A percentile compares a stretch with the other conserved stretches of the same genome.
These are phyloP conservation scores for Meloidogyne floridensis DNA, from an alignment of 1,140 invertebrate species.

Conservation along the genomic window DNA sequence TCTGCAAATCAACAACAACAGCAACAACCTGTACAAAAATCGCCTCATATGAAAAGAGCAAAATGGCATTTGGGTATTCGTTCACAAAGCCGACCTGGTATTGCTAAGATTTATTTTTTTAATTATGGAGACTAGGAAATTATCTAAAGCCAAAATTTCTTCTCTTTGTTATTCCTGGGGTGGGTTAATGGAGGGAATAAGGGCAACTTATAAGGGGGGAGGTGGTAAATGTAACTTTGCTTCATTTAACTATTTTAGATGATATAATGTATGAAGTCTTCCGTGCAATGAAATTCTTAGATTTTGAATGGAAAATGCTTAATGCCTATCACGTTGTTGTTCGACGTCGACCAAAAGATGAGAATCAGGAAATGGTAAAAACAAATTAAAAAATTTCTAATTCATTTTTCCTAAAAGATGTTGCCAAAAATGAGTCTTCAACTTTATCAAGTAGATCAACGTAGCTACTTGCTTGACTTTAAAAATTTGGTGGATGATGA, in stretches of 20 bases:
- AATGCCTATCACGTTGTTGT: conserved; percentile 91
- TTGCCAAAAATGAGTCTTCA: conserved; percentile 92
- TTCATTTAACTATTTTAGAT: conserved; percentile 72
- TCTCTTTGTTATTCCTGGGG: too few species aligned
- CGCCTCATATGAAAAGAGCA: conserved; percentile 82
- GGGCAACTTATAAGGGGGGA: too few species aligned
- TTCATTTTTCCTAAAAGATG: conserved; percentile 31
- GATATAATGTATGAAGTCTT: conserved; percentile 99
- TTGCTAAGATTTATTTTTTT: neutral
- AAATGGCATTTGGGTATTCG: conserved; percentile 98
- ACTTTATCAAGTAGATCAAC: conserved; percentile 96
- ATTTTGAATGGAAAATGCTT: conserved; percentile 90
- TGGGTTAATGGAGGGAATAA: too few species aligned
- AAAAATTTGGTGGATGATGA: conserved; percentile 75
- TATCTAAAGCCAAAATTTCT: too few species aligned
- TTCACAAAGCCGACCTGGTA: conserved; percentile 83
- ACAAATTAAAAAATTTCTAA: neutral
- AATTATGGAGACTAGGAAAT: too few species aligned
- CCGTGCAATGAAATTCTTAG: conserved; percentile 93
- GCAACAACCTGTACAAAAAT: conserved; percentile 38
- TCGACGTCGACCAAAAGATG: conserved; percentile 74
- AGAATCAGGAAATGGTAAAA: conserved; percentile 47
- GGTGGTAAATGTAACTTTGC: too few species aligned
- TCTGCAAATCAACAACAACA: neutral
- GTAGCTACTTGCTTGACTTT: conserved; percentile 94